These are phyloP conservation scores for Patella pellucida DNA, from an alignment of 2,888 invertebrate genomes.

Conservation along the genomic window DNA sequence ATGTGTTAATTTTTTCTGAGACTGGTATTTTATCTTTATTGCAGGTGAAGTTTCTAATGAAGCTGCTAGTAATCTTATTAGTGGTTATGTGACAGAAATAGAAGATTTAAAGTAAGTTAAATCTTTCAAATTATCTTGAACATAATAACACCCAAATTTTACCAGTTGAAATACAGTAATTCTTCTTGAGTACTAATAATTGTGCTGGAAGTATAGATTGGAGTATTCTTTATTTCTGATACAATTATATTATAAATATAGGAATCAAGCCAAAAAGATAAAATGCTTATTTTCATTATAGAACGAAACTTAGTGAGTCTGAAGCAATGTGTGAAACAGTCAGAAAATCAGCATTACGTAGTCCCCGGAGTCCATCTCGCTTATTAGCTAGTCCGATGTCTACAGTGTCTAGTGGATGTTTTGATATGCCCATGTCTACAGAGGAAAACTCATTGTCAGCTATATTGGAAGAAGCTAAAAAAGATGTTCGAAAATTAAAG, in stretches of 20 bases:
- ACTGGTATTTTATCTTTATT: conserved; percentile 23
- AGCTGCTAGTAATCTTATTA: conserved; percentile 76
- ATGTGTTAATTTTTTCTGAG: background rate
- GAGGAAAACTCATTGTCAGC: conserved; percentile 67
- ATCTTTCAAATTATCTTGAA: background rate
- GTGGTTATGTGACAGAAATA: conserved; percentile 90
- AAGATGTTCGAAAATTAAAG: conserved; percentile 76
- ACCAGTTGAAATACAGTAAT: too few relatives aligned
- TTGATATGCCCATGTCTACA: conserved; percentile 29
- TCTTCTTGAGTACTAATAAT: too few relatives aligned
- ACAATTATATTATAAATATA: background rate
- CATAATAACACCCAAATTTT: too few relatives aligned
- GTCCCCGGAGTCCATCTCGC: conserved; percentile 36
- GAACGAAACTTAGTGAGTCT: conserved; percentile 88
- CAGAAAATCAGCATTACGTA: conserved; percentile 55
- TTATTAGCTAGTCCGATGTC: conserved; percentile 40
- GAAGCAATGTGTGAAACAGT: conserved; percentile 84
- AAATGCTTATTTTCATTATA: conserved; percentile 39
- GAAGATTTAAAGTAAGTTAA: conserved; percentile 81
- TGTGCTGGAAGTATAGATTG: too few relatives aligned
- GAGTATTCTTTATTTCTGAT: too few relatives aligned
- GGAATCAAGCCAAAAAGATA: background rate
- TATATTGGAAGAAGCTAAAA: conserved; percentile 83
- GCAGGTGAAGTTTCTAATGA: conserved; percentile 56
- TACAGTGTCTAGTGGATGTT: conserved; percentile 25